Percentiles rank a stretch among this genome's conserved stretches.
Evolutionary conservation across 2,888 invertebrate genomes (phyloP).

Genomic region (Noctua comes): DNA sequence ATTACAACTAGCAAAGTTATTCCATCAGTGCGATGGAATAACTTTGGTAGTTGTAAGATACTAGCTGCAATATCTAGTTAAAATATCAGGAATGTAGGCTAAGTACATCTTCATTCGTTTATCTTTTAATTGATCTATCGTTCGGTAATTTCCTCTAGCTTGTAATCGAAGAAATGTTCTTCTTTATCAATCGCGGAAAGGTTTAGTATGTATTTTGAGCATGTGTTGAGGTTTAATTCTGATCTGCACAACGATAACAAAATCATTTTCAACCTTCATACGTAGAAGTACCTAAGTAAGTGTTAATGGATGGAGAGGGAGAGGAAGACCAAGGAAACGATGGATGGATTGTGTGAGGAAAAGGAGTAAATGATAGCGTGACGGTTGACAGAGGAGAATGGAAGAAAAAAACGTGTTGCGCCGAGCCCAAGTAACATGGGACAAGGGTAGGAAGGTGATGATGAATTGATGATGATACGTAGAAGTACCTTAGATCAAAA

Average conservation of each 20-base stretch:
- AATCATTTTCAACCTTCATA: background rate
- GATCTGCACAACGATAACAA: background rate
- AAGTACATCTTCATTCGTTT: slow-evolving; percentile 2
- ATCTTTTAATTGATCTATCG: slow-evolving; percentile 36
- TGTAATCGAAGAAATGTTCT: background rate
- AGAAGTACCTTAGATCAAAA: background rate
- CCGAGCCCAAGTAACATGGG: too few relatives aligned
- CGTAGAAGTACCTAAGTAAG: background rate
- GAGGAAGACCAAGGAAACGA: background rate
- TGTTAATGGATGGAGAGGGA: background rate
- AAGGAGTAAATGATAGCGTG: too few relatives aligned
- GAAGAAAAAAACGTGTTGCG: too few relatives aligned
- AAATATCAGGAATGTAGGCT: slow-evolving; percentile 1
- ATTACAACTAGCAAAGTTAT: too few relatives aligned
- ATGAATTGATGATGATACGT: background rate
- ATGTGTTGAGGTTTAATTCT: background rate
- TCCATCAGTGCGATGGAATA: too few relatives aligned
- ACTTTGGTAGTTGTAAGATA: background rate
- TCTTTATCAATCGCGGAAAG: background rate
- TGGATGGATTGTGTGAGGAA: background rate
- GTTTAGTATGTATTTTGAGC: background rate
- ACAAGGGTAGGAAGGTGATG: too few relatives aligned
- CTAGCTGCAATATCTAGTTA: background rate
- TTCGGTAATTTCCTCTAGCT: slow-evolving; percentile 26
- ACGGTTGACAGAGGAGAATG: too few relatives aligned